Evolutionary conservation across 2,113 vertebrate genomes (phyloP).

Genomic region (Podarcis raffonei): DNA sequence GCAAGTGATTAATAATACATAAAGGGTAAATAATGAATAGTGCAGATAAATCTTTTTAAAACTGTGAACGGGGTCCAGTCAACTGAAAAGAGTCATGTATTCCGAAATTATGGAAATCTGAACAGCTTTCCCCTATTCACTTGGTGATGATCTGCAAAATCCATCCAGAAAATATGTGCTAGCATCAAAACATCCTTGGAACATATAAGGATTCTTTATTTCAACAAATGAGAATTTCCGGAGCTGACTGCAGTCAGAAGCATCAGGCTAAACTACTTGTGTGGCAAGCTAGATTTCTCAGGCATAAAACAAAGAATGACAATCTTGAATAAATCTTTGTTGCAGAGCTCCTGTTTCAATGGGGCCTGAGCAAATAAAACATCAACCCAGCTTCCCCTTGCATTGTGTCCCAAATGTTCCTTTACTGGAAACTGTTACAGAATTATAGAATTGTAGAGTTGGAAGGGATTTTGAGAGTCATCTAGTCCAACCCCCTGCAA

Average conservation of each 20-base stretch:
- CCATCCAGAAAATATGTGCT: slow-evolving; percentile 22
- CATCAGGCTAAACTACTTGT: neutral
- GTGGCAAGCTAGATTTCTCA: neutral
- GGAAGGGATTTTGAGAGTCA: no score
- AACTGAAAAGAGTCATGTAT: slow-evolving; percentile 11
- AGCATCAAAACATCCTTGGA: neutral
- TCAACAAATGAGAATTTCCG: slow-evolving; percentile 12
- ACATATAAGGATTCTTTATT: neutral
- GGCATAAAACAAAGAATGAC: neutral
- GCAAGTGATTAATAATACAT: slow-evolving; percentile 27
- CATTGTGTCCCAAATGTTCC: neutral
- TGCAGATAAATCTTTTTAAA: slow-evolving; percentile 10
- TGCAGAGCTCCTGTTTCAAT: no score
- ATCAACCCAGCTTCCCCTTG: no score
- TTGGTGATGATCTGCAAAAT: neutral
- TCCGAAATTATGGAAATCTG: neutral
- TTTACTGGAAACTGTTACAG: neutral
- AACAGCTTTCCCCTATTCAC: neutral
- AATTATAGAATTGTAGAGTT: no score
- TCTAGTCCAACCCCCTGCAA: no score
- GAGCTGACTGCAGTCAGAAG: neutral
- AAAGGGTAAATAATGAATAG: slow-evolving; percentile 24
- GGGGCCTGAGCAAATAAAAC: neutral
- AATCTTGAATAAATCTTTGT: neutral
- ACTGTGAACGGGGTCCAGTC: neutral